A percentile compares a stretch with the other conserved stretches of the same genome.
Conservation (phyloP, 64 coral and sea anemone genomes). For the Porites lutea region DNA sequence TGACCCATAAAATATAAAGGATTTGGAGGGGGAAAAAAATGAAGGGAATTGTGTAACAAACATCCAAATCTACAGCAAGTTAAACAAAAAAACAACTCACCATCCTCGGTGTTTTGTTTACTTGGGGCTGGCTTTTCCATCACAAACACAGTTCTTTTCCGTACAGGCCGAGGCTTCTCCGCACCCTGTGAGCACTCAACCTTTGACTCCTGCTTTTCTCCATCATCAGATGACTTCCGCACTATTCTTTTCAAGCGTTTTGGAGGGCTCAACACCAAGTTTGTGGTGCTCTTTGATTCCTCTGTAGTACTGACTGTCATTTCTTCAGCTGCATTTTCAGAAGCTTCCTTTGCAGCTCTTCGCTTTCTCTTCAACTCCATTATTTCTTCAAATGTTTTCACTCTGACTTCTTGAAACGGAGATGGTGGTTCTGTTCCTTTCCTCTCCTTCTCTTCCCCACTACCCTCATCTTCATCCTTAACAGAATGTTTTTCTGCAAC, state of each 20-base stretch:
- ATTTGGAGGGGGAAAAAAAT: too few relatives aligned
- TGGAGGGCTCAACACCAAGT: neutral
- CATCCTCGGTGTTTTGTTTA: constrained; percentile 24
- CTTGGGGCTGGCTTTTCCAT: constrained; percentile 23
- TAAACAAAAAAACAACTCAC: neutral
- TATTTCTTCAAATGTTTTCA: constrained; percentile 92
- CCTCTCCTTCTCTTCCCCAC: constrained; percentile 7
- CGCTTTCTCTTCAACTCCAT: constrained; percentile 81
- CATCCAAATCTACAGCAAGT: neutral
- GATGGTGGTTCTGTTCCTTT: constrained; percentile 1
- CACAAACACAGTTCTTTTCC: constrained; percentile 29
- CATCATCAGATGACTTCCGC: neutral
- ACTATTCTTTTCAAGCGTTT: constrained; percentile 18
- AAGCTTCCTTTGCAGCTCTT: constrained; percentile 10
- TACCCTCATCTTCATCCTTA: neutral
- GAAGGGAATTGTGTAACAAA: neutral
- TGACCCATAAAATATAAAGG: too few relatives aligned
- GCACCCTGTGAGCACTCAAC: neutral
- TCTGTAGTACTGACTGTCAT: neutral
- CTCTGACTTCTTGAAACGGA: constrained; percentile 49
- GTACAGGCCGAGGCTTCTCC: neutral
- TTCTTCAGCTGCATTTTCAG: constrained; percentile 21
- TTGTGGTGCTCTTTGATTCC: neutral
- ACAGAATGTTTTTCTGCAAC: neutral
- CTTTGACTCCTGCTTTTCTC: neutral